Evolutionary conservation across 2,797 vertebrate genomes (phyloP).

Genomic region (Crocidura indochinensis): DNA sequence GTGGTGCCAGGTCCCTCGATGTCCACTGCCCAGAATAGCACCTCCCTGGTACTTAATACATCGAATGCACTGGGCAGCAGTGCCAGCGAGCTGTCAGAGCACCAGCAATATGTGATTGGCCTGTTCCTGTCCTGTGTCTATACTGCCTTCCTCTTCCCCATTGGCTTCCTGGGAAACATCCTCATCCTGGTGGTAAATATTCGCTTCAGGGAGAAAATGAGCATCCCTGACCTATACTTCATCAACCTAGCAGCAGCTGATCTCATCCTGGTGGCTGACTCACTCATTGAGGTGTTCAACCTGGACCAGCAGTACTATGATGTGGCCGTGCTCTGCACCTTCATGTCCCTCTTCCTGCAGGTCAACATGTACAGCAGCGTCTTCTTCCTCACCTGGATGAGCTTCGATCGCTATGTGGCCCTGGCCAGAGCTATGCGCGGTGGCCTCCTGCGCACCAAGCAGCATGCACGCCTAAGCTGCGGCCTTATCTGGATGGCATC

Average conservation of each 20-base stretch:
- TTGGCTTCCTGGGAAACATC: conserved; percentile 98
- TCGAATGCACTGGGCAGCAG: conserved; percentile 88
- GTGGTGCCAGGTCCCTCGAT: conserved; percentile 87
- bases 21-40: conserved; percentile 91
- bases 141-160: conserved; percentile 97
- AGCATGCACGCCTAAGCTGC: conserved; percentile 96
- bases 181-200: conserved; percentile 98
- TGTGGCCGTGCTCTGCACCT: conserved; percentile 97
- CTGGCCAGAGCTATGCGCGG: conserved; percentile 95
- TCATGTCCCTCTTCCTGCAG: conserved; percentile 99
- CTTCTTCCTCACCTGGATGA: conserved; percentile 99
- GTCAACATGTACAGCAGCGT: conserved; percentile 99
- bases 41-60: conserved; percentile 89
- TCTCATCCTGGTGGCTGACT: conserved; percentile 97
- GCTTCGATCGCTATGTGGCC: conserved; percentile 97
- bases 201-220: conserved; percentile 98
- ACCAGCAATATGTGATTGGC: conserved; percentile 94
- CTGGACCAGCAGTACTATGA: conserved; percentile 98
- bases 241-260: conserved; percentile 97
- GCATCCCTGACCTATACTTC: conserved; percentile 98
- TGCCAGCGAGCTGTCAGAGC: conserved; percentile 87
- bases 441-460: conserved; percentile 96
- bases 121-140: conserved; percentile 98
- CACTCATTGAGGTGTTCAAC: conserved; percentile 99
- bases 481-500: conserved; percentile 98